Base-by-base conservation (phyloP, 2,113 vertebrate genomes). In the Phasianus colchicus region DNA sequence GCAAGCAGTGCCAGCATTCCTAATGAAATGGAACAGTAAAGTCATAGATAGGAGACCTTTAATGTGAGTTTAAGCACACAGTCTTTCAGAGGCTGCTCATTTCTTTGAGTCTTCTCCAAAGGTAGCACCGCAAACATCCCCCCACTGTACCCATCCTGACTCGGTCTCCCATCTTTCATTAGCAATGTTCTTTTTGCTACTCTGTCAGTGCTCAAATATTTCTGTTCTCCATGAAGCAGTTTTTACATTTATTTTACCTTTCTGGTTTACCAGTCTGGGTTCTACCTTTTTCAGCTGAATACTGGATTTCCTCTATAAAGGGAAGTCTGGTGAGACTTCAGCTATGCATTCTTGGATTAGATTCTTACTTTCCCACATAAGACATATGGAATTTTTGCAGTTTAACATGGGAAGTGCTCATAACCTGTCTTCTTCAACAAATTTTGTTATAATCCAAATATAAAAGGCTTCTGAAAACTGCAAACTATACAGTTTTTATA, bases 211-310 rank as follows among this genome's bases (percentile, higher is more conserved):
- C 17, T 81, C 1, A 0, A 15, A 11, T 81, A 5, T 80, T 72
- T 11, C 52, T 66, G 40, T 48, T 30, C n/a, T 63, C 47, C 43
- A 6, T 61, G 10, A 58, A 83, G 4, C 3, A 57, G 6, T 29
- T 86, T 77, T 81, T 63, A 34, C 9, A 81, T 74, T n/a, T 60
- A 20, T 32, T 70, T 91, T 76, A 42, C 29, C 66, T 54, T 78
- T 75, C 65, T 93, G 3, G 0, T 58, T 71, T 20, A n/a, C 15
- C 81, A 2, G 2, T 54, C 43, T 32, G 5, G 1, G 4, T n/a
- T 83, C 4, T 45, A 16, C 16, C 7, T 38, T 91, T 85, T 85
- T 34, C 55, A 61, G 10, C 10, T 83, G 16, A 32, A 21, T 57
- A 9, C 45, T 72, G 8, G 38, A 50, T 9, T 22, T 64, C 19